phyloP scores from a whole-genome alignment of 2,888 invertebrate species.

The Noctua janthina region DNA sequence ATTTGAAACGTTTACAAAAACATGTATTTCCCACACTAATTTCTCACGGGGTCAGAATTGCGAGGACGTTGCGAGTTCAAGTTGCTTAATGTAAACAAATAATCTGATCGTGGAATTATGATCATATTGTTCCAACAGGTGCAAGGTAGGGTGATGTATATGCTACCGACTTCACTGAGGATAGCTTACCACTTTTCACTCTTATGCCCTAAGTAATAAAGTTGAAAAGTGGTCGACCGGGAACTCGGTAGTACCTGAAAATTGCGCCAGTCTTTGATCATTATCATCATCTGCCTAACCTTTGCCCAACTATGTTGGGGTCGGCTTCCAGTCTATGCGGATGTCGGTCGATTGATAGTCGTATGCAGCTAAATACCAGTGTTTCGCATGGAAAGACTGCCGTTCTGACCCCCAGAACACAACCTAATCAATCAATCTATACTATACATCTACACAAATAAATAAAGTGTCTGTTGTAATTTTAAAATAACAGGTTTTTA shows the following conservation, averaged over 20 bases:
- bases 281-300: neutral
- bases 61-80: constrained; percentile 27
- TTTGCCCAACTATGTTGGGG: neutral
- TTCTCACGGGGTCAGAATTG: constrained; percentile 40
- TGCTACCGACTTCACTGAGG: too few relatives aligned
- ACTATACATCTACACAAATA: too few relatives aligned
- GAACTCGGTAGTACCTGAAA: neutral
- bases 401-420: too few relatives aligned
- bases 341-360: too few relatives aligned
- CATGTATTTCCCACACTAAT: constrained; percentile 35
- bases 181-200: too few relatives aligned
- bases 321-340: neutral
- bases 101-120: neutral
- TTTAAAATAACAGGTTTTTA: too few relatives aligned
- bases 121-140: neutral
- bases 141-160: neutral
- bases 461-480: too few relatives aligned
- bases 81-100: constrained; percentile 42
- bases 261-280: neutral
- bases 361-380: too few relatives aligned
- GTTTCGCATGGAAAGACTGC: too few relatives aligned
- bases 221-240: too few relatives aligned
- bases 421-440: too few relatives aligned
- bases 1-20: constrained; percentile 21
- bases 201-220: too few relatives aligned